Evolutionary conservation across 2,113 vertebrate species (phyloP).

Genomic region (Cyphomyrus discorhynchus): DNA sequence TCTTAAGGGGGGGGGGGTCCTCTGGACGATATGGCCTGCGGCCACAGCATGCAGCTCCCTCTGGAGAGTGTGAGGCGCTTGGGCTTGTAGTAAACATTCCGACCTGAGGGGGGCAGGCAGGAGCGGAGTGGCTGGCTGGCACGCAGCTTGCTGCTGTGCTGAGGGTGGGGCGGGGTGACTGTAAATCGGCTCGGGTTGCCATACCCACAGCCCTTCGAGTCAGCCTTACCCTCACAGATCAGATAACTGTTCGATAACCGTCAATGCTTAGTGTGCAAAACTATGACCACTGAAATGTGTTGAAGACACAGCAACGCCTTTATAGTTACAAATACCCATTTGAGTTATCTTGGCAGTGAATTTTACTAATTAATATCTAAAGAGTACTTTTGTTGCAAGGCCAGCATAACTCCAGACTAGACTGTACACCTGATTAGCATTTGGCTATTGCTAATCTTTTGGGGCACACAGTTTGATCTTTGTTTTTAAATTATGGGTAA

Average conservation of each 20-base stretch:
- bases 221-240: neutral
- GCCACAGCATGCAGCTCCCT: neutral
- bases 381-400: neutral
- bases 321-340: neutral
- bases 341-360: neutral
- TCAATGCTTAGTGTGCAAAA: neutral
- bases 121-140: conserved; percentile 65
- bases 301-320: neutral
- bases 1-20: neutral
- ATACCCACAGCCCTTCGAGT: neutral
- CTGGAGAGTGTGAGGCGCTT: neutral
- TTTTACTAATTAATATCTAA: neutral
- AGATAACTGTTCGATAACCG: neutral
- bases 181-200: conserved; percentile 37
- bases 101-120: conserved; percentile 50
- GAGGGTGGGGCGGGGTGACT: conserved; percentile 50
- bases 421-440: neutral
- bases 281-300: neutral
- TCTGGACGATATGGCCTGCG: neutral
- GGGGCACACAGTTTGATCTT: neutral
- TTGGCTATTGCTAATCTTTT: neutral
- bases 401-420: neutral
- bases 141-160: conserved; percentile 44
- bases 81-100: conserved; percentile 51
- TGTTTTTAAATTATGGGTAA: neutral